Evolutionary conservation across 2,113 vertebrate species (phyloP), one percentile per base, ranked within the genome.

Genomic region (Mixornis gularis): DNA sequence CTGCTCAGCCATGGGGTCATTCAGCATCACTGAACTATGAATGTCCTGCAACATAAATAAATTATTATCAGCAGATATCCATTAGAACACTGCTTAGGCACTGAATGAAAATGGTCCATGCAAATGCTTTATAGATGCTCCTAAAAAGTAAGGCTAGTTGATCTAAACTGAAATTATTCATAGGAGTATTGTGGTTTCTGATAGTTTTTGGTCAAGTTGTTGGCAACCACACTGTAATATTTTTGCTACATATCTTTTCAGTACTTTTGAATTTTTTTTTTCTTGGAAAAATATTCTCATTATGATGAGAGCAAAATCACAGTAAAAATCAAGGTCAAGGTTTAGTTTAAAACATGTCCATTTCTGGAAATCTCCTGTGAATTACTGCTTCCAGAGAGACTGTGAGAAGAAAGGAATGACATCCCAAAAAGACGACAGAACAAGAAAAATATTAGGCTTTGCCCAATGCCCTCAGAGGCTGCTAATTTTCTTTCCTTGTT

Each of bases 341-440:
- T 69, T 76, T 49, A 72, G 27, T 73, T 69, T 62, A 36, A 63
- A 59, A 51, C 14, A 59, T 4, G 6, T 36, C 4, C 9, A 12
- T 77, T 88, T 19, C 32, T 40, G 36, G 41, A 88, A 76, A 68
- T 68, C 16, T 60, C 8, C 60, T 13, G 27, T 66, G 11, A 21
- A 13, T 38, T 71, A 51, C n/a, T 68, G 5, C 10, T 85, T 85
- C 49, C 38, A 62, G 36, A 7, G 8, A 74, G 24, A 29, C 10
- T n/a, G 12, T 32, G 7, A 71, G 22, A 69, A 78, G 15, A 26
- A 62, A 87, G 56, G 34, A 66, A 41, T 22, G 0, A 62, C 44
- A 64, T 24, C 6, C 1, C 6, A 3, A 12, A 76, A 76, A 36
- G 4, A 48, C 53, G 29, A 44, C 0, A 0, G 3, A 36, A 71